Percentiles rank a stretch among this genome's conserved stretches.
Evolutionary conservation across 1,140 invertebrate species (phyloP).

Genomic region (Catajapyx aquilonaris): DNA sequence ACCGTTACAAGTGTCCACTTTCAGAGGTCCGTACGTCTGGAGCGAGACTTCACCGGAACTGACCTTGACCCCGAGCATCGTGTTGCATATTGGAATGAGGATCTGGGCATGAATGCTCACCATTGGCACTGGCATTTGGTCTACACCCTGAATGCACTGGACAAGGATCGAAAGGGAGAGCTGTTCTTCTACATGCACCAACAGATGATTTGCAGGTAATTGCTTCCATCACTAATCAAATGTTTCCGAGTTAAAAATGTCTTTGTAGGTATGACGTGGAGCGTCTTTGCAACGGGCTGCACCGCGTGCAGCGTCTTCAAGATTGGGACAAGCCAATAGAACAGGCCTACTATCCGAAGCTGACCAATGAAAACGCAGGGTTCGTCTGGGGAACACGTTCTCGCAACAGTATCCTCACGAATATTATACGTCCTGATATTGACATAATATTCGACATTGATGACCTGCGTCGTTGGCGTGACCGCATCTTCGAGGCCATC

Average conservation of each 20-base stretch:
- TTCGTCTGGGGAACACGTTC: slow-evolving; percentile 8
- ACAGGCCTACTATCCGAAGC: slow-evolving; percentile 14
- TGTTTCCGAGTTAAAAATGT: background rate
- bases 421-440: background rate
- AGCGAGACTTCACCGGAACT: slow-evolving; percentile 8
- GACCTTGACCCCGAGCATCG: slow-evolving; percentile 14
- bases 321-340: slow-evolving; percentile 14
- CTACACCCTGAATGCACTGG: slow-evolving; percentile 12
- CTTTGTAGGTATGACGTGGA: slow-evolving; percentile 12
- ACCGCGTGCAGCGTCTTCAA: slow-evolving; percentile 12
- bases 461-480: slow-evolving; percentile 22
- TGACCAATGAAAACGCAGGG: slow-evolving; percentile 10
- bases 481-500: slow-evolving; percentile 21
- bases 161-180: slow-evolving; percentile 10
- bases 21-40: background rate
- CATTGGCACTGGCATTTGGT: slow-evolving; percentile 17
- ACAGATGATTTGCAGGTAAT: slow-evolving; percentile 11
- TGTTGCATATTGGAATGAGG: slow-evolving; percentile 17
- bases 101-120: slow-evolving; percentile 18
- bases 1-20: no score
- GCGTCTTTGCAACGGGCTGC: slow-evolving; percentile 14
- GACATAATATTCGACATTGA: slow-evolving; percentile 27
- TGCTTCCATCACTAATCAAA: background rate
- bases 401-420: background rate
- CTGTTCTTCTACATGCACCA: slow-evolving; percentile 18